Base-by-base conservation (phyloP, 2,113 vertebrate species). In the Pteropus alecto region DNA sequence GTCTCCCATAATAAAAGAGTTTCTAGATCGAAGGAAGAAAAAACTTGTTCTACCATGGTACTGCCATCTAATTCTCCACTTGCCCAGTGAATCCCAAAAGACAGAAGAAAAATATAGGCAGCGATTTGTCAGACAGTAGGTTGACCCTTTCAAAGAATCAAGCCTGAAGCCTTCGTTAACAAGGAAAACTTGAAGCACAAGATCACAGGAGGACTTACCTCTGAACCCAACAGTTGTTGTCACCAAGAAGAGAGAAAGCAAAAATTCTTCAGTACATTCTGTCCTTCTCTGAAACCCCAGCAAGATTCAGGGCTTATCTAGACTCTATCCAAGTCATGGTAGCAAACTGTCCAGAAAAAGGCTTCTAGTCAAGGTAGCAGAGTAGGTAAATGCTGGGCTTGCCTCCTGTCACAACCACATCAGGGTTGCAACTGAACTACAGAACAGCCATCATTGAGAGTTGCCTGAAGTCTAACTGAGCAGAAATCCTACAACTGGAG, bases 31-130 rank as follows among this genome's bases (percentile, higher is more conserved):
- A 77, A 71, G 5, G 16, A 35, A 56, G 26, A 82, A 68, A 19
- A n/a, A 3, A 14, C 46, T 61, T 48, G 30, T 74, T 24, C 56
- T 83, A 65, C 24, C n/a, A 90, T 35, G 76, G 33, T 43, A 63
- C n/a, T 13, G n/a, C 67, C 48, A 90, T 54, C 46, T 46, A 82
- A 86, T 77, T 48, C 35, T 86, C 46, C 8, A 9, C 26, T 82
- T 82, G 21, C 30, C 60, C 79, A 90, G 33, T 90, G 24, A 90
- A 96, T 76, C 51, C 35, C 58, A 85, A 96, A 94, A 90, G 48
- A 76, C 3, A 63, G 67, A 96, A 56, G 15, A 30, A 43, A 90
- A 56, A 81, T 21, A 76, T 43, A 38, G 41, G 13, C 24, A 85
- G 41, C 5, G 2, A 74, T 41, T 82, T 51, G 16, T 81, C 51